phyloP scores from a whole-genome alignment of 2,797 vertebrate genomes.

The Pteronotus mesoamericanus region DNA sequence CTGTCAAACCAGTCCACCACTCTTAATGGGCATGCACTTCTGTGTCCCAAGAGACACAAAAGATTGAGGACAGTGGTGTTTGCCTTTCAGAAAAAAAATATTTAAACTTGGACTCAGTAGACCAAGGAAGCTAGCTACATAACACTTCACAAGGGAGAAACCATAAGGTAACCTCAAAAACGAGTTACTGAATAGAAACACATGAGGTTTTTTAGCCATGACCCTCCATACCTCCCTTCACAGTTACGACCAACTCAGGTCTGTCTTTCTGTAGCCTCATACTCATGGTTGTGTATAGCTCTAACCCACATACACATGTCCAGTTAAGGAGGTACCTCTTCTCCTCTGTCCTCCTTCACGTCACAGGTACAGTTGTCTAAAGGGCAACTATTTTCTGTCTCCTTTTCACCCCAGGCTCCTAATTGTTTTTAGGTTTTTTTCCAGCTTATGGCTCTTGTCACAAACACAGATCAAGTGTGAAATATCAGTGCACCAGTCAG shows the following conservation, averaged over 20 bases:
- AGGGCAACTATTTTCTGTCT: background rate
- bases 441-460: background rate
- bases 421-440: background rate
- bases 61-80: background rate
- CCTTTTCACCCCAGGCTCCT: background rate
- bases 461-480: background rate
- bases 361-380: background rate
- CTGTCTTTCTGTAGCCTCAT: background rate
- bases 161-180: background rate
- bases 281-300: background rate
- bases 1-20: background rate
- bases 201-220: background rate
- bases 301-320: background rate
- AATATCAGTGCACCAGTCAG: background rate
- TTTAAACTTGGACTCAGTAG: background rate
- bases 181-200: background rate
- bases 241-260: background rate
- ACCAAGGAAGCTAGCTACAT: background rate
- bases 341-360: background rate
- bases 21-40: background rate
- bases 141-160: constrained; percentile 5
- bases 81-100: background rate
- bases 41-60: constrained; percentile 6
- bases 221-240: background rate
- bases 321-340: background rate